A percentile compares a stretch with the other conserved stretches of the same genome.
Evolutionary conservation across 1,140 invertebrate species (phyloP).

Genomic region (Aradophagus sp.): DNA sequence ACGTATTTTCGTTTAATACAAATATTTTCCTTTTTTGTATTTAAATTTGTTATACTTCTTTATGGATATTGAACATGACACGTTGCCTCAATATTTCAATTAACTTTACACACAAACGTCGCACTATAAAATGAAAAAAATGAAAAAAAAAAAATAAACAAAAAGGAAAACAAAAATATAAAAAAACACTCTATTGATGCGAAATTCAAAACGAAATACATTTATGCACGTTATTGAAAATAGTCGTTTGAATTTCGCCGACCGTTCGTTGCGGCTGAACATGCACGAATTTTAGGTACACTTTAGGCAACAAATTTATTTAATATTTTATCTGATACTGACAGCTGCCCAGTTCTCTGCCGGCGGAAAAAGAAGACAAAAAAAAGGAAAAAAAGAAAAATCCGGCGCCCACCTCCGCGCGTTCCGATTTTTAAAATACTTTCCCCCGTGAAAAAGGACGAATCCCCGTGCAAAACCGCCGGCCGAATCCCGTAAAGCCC

Average conservation of each 20-base stretch:
- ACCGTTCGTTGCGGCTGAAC: background rate
- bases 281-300: conserved; percentile 23
- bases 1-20: no score
- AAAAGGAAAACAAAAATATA: no score
- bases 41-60: no score
- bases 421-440: conserved; percentile 18
- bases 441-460: conserved; percentile 12
- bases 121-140: no score
- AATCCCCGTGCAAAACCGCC: conserved; percentile 3
- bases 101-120: no score
- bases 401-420: background rate
- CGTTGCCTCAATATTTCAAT: no score
- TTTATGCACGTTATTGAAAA: no score
- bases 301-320: conserved; percentile 41
- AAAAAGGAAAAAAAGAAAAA: background rate
- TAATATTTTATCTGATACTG: conserved; percentile 39
- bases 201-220: no score
- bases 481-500: conserved; percentile 15
- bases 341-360: conserved; percentile 5
- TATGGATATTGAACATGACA: no score
- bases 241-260: background rate
- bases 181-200: no score
- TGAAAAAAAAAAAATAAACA: no score
- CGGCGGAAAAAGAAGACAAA: background rate
- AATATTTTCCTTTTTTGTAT: no score